Evolutionary conservation across 2,797 vertebrate species (phyloP).

Genomic region (Tiaroga cobitis): DNA sequence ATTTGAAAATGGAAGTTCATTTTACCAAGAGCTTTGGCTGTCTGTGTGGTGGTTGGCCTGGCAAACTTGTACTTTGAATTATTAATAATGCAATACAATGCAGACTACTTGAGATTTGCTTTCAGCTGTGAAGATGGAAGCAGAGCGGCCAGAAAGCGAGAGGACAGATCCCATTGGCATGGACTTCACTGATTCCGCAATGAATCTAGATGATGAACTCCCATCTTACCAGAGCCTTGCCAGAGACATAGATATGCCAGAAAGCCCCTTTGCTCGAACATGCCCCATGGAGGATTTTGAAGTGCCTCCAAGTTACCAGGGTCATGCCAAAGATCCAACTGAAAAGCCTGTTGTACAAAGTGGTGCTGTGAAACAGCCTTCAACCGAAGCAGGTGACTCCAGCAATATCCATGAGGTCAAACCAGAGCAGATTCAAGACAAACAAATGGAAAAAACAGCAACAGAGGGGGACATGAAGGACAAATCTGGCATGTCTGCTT

Average conservation of each 20-base stretch:
- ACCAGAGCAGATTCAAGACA: constrained; percentile 46
- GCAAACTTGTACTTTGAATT: constrained; percentile 59
- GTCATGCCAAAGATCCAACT: constrained; percentile 74
- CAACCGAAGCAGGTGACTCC: constrained; percentile 76
- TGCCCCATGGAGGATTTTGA: constrained; percentile 66
- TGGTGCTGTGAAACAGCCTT: constrained; percentile 78
- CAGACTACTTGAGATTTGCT: constrained; percentile 95
- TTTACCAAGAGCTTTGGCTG: constrained; percentile 74
- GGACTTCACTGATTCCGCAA: constrained; percentile 83
- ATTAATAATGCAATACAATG: constrained; percentile 73
- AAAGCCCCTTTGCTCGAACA: constrained; percentile 74
- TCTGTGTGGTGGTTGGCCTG: constrained; percentile 71
- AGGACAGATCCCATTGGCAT: constrained; percentile 80
- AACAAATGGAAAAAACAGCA: constrained; percentile 42
- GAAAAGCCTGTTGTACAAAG: constrained; percentile 71
- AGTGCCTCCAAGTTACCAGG: constrained; percentile 71
- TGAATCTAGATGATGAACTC: constrained; percentile 82
- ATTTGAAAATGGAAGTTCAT: constrained; percentile 57
- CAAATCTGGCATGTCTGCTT: constrained; percentile 95
- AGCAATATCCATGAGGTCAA: constrained; percentile 58
- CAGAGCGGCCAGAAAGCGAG: constrained; percentile 80
- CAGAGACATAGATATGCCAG: constrained; percentile 78
- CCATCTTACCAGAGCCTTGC: constrained; percentile 83
- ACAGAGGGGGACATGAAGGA: constrained; percentile 72
- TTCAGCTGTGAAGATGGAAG: constrained; percentile 98